These are phyloP conservation scores for Eupithecia vulgata DNA, from an alignment of 2,888 invertebrate species.

Conservation along the genomic window DNA sequence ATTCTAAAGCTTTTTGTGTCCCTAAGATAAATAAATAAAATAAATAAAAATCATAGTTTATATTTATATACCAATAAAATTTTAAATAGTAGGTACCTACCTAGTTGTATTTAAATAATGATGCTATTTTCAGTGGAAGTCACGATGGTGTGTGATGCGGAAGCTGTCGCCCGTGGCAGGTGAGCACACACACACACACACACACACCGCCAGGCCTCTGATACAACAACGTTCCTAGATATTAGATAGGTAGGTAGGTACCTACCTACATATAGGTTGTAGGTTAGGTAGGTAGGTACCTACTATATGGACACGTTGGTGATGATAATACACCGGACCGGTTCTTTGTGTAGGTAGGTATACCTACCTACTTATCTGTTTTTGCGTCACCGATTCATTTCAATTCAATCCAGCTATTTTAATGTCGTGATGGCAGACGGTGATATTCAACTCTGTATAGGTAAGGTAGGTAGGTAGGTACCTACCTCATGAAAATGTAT, in stretches of 20 bases:
- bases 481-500: too few relatives aligned
- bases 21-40: too few relatives aligned
- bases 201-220: background rate
- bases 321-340: slow-evolving; percentile 28
- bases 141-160: slow-evolving; percentile 94
- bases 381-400: slow-evolving; percentile 36
- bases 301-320: too few relatives aligned
- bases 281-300: too few relatives aligned
- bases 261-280: too few relatives aligned
- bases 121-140: slow-evolving; percentile 89
- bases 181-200: slow-evolving; percentile 60
- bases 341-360: slow-evolving; percentile 36
- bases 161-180: slow-evolving; percentile 95
- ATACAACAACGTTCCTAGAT: background rate
- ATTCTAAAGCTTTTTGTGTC: too few relatives aligned
- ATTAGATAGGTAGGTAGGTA: background rate
- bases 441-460: too few relatives aligned
- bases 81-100: too few relatives aligned
- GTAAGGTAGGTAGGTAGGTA: too few relatives aligned
- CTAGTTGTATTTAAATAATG: background rate
- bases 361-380: too few relatives aligned
- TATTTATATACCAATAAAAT: too few relatives aligned
- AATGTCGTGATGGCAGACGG: slow-evolving; percentile 18
- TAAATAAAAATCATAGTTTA: too few relatives aligned
- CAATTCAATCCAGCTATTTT: slow-evolving; percentile 30